Percentiles rank a stretch among this genome's conserved stretches.
These are phyloP conservation scores for Enteromius unitaeniatus DNA, from an alignment of 2,797 vertebrate genomes.

Conservation along the genomic window DNA sequence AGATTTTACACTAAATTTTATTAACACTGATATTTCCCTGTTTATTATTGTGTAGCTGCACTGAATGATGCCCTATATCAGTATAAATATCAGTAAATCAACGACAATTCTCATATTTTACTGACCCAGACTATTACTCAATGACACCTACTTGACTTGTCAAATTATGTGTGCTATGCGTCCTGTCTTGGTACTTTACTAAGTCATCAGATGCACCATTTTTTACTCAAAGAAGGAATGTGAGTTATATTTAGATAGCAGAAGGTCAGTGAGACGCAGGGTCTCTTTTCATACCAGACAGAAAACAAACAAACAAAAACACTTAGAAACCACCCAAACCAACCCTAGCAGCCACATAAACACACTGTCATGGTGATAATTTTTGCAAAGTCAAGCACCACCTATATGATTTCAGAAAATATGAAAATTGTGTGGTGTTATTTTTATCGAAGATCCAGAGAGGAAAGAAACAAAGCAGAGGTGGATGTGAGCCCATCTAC, in stretches of 20 bases:
- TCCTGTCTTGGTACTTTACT: not conserved
- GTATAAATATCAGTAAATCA: not conserved
- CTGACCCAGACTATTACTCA: not conserved
- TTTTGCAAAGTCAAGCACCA: not conserved
- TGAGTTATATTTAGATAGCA: not conserved
- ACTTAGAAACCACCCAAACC: not conserved
- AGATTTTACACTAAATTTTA: not conserved
- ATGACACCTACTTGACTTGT: not conserved
- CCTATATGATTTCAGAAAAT: not conserved
- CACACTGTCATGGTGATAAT: not conserved
- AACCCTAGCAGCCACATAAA: not conserved
- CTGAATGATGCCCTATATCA: not conserved
- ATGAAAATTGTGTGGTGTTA: not conserved
- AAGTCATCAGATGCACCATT: not conserved
- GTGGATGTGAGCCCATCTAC: not conserved
- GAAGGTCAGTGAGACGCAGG: not conserved
- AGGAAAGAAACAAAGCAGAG: conserved; percentile 24
- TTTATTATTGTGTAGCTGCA: not conserved
- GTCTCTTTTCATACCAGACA: not conserved
- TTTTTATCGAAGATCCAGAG: not conserved
- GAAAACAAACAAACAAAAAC: not conserved
- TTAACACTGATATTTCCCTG: not conserved
- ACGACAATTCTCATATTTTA: not conserved
- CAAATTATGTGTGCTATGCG: not conserved
- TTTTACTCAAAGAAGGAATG: not conserved